Percentiles rank a stretch among this genome's conserved stretches.
phyloP scores from a whole-genome alignment of 1,140 invertebrate genomes.

The Phortica variegata region DNA sequence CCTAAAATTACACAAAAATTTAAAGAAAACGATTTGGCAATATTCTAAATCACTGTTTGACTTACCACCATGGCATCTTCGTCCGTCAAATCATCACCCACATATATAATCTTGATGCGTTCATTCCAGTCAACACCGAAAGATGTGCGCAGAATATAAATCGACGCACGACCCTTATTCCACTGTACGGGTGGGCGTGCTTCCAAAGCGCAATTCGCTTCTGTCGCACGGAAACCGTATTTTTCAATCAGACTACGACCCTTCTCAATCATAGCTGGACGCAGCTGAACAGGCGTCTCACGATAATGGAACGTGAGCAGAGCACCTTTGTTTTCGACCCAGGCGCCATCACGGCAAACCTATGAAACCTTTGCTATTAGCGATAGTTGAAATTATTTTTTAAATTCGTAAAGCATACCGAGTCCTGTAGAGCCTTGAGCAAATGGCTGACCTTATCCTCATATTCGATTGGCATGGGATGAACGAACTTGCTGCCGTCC shows the following conservation, averaged over 20 bases:
- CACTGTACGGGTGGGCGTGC: constrained; percentile 86
- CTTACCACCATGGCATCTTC: constrained; percentile 87
- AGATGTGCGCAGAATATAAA: constrained; percentile 84
- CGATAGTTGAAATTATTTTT: background rate
- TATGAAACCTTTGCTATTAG: constrained; percentile 44
- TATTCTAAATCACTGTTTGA: constrained; percentile 1
- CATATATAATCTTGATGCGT: constrained; percentile 85
- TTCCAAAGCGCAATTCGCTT: constrained; percentile 82
- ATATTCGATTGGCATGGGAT: constrained; percentile 84
- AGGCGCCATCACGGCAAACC: constrained; percentile 82
- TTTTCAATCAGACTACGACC: constrained; percentile 72
- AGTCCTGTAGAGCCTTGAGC: constrained; percentile 78
- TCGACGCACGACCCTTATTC: constrained; percentile 86
- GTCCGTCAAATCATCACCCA: constrained; percentile 86
- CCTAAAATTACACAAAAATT: constrained; percentile 59
- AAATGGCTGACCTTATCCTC: constrained; percentile 78
- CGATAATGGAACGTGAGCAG: constrained; percentile 86
- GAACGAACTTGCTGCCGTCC: constrained; percentile 86
- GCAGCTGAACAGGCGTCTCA: constrained; percentile 71
- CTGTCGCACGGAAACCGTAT: constrained; percentile 73
- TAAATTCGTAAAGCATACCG: constrained; percentile 59
- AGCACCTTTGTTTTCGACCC: constrained; percentile 90
- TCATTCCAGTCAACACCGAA: constrained; percentile 91
- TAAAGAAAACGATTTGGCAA: background rate
- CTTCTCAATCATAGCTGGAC: constrained; percentile 66